Evolutionary conservation across 2,888 invertebrate genomes (phyloP).

Genomic region (Carabus problematicus): DNA sequence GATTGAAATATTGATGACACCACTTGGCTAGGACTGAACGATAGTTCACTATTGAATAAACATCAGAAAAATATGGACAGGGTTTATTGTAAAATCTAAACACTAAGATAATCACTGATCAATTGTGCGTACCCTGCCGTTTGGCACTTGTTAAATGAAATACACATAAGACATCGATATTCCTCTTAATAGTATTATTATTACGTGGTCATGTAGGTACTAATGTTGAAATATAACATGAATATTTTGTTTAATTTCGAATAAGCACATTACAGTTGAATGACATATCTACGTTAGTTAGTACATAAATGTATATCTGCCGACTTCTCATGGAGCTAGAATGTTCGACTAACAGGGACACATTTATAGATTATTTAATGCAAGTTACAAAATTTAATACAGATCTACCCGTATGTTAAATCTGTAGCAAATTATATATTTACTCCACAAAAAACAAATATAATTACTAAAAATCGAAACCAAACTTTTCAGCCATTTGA

Average conservation of each 20-base stretch:
- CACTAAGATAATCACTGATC: slow-evolving; percentile 32
- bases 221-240: slow-evolving; percentile 15
- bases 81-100: slow-evolving; percentile 17
- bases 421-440: no score
- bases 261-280: background rate
- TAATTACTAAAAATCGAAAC: no score
- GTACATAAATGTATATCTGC: no score
- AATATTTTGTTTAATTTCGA: background rate
- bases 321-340: no score
- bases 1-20: no score
- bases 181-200: slow-evolving; percentile 1
- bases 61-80: slow-evolving; percentile 38
- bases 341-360: no score
- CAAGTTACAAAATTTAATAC: no score
- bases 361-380: no score
- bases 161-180: slow-evolving; percentile 25
- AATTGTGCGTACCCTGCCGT: slow-evolving; percentile 34
- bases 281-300: no score
- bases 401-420: no score
- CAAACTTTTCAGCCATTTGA: no score
- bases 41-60: slow-evolving; percentile 23
- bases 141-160: slow-evolving; percentile 38
- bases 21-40: slow-evolving; percentile 37
- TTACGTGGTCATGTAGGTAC: slow-evolving; percentile 32
- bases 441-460: no score